Conservation (phyloP, 2,888 invertebrate genomes). For the Catonia carolina region DNA sequence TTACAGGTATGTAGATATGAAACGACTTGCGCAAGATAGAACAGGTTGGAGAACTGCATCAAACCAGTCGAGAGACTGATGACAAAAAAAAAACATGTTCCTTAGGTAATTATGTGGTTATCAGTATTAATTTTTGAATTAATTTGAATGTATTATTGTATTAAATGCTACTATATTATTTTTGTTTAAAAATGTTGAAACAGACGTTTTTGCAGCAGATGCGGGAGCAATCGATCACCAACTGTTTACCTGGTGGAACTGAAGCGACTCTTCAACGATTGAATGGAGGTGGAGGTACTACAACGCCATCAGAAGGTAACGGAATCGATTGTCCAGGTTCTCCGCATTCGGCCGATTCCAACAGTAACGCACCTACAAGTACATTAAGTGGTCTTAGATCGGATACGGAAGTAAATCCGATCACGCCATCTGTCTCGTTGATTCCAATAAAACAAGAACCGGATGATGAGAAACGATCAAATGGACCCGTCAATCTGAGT, state of each 20-base stretch:
- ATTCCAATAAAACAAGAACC: conserved; percentile 71
- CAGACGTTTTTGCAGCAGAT: conserved; percentile 13
- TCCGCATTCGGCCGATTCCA: conserved; percentile 75
- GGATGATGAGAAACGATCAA: conserved; percentile 46
- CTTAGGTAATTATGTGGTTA: too few relatives aligned
- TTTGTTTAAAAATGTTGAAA: too few relatives aligned
- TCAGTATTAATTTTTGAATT: too few relatives aligned
- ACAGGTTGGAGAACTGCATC: too few relatives aligned
- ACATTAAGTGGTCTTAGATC: conserved; percentile 19
- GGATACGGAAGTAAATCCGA: conserved; percentile 45
- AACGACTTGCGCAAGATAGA: too few relatives aligned
- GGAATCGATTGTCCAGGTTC: conserved; percentile 52
- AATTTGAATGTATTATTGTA: too few relatives aligned
- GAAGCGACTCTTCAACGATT: conserved; percentile 32
- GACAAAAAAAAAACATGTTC: too few relatives aligned
- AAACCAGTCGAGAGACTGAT: too few relatives aligned
- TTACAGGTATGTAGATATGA: too few relatives aligned
- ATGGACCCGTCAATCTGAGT: conserved; percentile 42
- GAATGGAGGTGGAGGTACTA: conserved; percentile 31
- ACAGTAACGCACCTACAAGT: conserved; percentile 64
- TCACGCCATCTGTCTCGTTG: conserved; percentile 77
- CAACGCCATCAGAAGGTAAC: conserved; percentile 16
- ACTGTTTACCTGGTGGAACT: conserved; percentile 11
- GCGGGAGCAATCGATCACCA: conserved; percentile 20
- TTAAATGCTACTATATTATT: too few relatives aligned